Conservation (phyloP, 2,797 vertebrate species). For the Apogon talboti region DNA sequence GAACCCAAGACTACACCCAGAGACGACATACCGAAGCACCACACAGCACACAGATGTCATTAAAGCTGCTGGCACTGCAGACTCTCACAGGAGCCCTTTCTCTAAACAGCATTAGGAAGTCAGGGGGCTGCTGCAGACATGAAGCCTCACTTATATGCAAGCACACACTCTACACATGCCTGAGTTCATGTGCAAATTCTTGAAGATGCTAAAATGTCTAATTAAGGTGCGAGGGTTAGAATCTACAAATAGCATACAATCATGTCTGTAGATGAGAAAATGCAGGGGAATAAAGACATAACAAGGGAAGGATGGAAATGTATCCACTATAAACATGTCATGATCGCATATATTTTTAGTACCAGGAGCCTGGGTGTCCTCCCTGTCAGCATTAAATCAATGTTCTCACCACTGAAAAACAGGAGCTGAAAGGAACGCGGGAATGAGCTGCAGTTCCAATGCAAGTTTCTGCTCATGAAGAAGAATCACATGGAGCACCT, state of each 20-base stretch:
- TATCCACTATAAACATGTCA: background rate
- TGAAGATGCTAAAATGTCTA: constrained; percentile 19
- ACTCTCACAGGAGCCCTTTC: constrained; percentile 25
- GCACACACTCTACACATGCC: constrained; percentile 8
- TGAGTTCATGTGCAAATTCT: background rate
- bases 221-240: background rate
- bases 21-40: constrained; percentile 32
- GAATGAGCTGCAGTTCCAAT: background rate
- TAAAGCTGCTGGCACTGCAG: constrained; percentile 31
- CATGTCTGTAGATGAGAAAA: background rate
- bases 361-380: background rate
- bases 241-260: constrained; percentile 5
- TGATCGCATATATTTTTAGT: background rate
- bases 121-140: background rate
- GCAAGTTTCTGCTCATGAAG: constrained; percentile 8
- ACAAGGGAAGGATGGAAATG: background rate
- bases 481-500: constrained; percentile 7
- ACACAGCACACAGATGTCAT: constrained; percentile 26
- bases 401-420: background rate
- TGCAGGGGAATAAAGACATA: background rate
- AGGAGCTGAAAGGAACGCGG: background rate
- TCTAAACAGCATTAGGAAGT: constrained; percentile 37
- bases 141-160: background rate
- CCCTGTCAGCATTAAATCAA: constrained; percentile 2
- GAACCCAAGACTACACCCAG: constrained; percentile 7